Base-by-base conservation (phyloP, 1,140 invertebrate species). In the Lamellibrachia luymesi region DNA sequence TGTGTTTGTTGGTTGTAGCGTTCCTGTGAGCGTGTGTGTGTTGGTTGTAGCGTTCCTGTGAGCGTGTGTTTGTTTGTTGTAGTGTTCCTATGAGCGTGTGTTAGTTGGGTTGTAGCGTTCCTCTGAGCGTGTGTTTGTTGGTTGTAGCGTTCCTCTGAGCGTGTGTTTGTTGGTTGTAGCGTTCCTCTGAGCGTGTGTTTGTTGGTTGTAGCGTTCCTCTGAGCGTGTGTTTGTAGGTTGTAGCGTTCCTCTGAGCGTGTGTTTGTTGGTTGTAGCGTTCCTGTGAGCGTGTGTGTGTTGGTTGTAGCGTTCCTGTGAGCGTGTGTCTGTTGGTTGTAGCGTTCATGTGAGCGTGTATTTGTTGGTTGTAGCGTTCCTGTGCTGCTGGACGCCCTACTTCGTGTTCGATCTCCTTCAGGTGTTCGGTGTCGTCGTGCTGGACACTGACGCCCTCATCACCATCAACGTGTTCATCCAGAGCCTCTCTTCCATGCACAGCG, bases 351-450 rank as follows among this genome's bases (percentile, higher is more conserved):
- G 38, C 38, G 52, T 92, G n/a, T 90, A 1, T 92, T 13, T 92
- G 25, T 38, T 13, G 92, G 94, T 95, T 94, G 93, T 97, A 99
- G 98, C 99, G 17, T 99, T 99, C 96, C 98, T 99, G 92, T 95
- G 99, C 4, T 99, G 98, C 96, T 99, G 98, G 98, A 98, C 98
- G 94, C 98, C 99, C 0, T 99, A 98, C 96, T 98, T 99, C 95
- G 97, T 99, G 56, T 99, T 98, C 96, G 98, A 99, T 96, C 96
- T 99, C 38, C 97, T 99, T 1, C 98, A 99, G 97, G 98, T 99
- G 52, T 99, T 98, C 96, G 98, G 97, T 22, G 97, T 98, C 95
- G 97, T 99, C 25, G 98, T 98, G 0, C 96, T 97, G 92, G 98
- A 97, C 0, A 98, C 98, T 95, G 98, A 97, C 2, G 98, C 97